Evolutionary conservation across 2,113 vertebrate species (phyloP), one percentile per base, ranked within the genome.

Genomic region (Campylomormyrus tamandua): DNA sequence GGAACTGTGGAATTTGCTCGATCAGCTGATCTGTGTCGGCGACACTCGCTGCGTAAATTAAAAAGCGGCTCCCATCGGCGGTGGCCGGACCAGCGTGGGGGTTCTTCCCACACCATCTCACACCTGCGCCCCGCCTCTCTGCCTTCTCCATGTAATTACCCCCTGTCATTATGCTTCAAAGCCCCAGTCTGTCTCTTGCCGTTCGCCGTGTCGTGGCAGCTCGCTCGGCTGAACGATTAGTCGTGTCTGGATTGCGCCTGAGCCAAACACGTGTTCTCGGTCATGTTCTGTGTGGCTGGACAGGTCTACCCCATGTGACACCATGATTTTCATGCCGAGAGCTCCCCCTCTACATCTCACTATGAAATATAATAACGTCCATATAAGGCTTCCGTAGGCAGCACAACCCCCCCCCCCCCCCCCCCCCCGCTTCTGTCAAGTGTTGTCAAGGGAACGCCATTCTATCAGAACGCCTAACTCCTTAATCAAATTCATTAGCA

Each of bases 401-500:
- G 19, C 49, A 50, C 4, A 15, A 15, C 50, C 31, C 31, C 31
- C 31, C 31, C 31, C 31, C 31, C 31, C 31, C 31, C 31, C 48
- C 49, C 31, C 27, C 49, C 5, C 50, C 74, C 15, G 3, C 87
- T 39, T 45, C 83, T 89, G 87, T 80, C 87, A 48, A 58, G 74
- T 45, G 83, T 87, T 90, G 90, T 50, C 88, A 91, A 56, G 87
- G 87, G 31, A 87, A 52, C 62, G 53, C 70, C 58, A 77, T 86
- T 52, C 80, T 90, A 89, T 91, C 90, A 35, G 87, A 48, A 89
- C 88, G 90, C 88, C 91, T 90, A 91, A 88, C 91, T 89, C 77
- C 90, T 89, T 92, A 87, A 92, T 92, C 89, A 91, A 91, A 90
- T 92, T 91, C 88, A 90, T 92, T 90, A 92, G 89, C 91, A 45